Evolutionary conservation across 2,888 invertebrate species (phyloP).

Genomic region (Hypselothyrea guttata): DNA sequence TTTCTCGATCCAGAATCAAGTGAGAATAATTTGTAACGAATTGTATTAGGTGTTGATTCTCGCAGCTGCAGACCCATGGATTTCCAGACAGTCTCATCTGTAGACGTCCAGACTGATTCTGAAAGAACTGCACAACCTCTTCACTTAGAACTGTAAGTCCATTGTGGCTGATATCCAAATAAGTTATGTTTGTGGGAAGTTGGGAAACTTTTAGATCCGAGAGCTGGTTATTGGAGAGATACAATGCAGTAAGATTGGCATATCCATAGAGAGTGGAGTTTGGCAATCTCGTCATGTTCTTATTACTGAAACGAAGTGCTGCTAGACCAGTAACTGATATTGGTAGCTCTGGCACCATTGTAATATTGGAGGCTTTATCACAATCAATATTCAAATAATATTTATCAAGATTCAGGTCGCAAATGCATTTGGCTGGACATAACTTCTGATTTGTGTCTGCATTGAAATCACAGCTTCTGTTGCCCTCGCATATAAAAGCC

Average conservation of each 20-base stretch:
- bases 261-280: background rate
- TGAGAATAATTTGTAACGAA: background rate
- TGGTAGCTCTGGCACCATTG: background rate
- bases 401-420: no score
- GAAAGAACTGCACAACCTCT: no score
- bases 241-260: background rate
- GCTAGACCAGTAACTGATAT: background rate
- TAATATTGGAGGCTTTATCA: background rate
- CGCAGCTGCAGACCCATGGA: conserved; percentile 1
- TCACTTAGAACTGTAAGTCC: no score
- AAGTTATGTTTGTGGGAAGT: background rate
- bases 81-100: background rate
- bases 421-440: no score
- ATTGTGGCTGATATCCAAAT: background rate
- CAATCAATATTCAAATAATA: background rate
- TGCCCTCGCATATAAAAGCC: no score
- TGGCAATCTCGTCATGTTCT: background rate
- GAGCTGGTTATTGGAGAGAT: background rate
- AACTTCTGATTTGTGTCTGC: no score
- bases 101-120: no score
- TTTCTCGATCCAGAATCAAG: background rate
- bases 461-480: no score
- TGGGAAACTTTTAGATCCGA: no score
- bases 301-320: background rate
- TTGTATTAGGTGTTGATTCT: background rate